Evolutionary conservation across 2,113 vertebrate species (phyloP), one percentile per base, ranked within the genome.

Genomic region (Fregetta grallaria): DNA sequence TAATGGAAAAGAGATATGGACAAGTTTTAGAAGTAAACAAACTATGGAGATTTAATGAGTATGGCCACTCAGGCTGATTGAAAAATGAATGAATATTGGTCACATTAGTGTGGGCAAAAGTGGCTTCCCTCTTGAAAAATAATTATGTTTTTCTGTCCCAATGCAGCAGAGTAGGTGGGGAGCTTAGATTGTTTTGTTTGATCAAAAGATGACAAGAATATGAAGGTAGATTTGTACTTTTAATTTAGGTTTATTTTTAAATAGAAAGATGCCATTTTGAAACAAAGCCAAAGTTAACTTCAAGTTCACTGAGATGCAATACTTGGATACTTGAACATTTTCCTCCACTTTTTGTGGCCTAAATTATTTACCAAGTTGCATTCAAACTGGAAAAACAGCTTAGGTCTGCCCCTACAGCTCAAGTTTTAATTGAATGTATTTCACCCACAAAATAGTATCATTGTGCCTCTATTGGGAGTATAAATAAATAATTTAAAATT

Each of bases 41-140:
- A 90, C 76, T 66, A 87, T 44, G 38, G 80, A 92, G 49, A 66
- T 94, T 78, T 82, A 95, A 94, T 91, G 77, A 95, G 20, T 65
- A 79, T 14, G 77, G 66, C 66, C 92, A 95, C 95, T 96, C 91
- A 92, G 44, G 83, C 58, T 94, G 94, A 91, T 94, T 97, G 92
- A 95, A 95, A 95, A 94, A 91, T 88, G 52, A 91, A 88, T 91
- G 3, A 71, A 91, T 90, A 94, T 62, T 92, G 58, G 89, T 76
- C 66, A 90, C 73, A 87, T 53, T 85, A 50, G 29, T 73, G 53
- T 73, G 58, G 70, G 61, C 49, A 96, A 91, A 95, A 97, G 77
- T 92, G 89, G 38, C 26, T 91, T 96, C 30, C 34, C 91, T 88
- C 91, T 91, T 94, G 86, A 94, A 95, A 94, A 91, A 89, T 82